Evolutionary conservation across 1,140 invertebrate genomes (phyloP), one percentile per base, ranked within the genome.

Genomic region (Eueides isabella): DNA sequence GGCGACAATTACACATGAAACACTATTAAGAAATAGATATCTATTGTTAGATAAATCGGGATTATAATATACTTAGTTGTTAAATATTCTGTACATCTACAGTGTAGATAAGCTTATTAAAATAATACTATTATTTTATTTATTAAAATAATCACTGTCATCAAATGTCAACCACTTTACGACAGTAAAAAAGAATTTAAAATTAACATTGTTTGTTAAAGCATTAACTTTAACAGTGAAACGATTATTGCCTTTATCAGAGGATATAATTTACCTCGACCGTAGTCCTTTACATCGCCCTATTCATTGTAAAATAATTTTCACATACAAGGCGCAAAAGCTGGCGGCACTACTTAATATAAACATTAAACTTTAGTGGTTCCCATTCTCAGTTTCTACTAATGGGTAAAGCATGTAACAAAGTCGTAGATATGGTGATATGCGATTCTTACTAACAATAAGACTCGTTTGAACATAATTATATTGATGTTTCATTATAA

Each of bases 341-440:
- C 38, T 72, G 30, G 30, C 70, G 44, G 74, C 67, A 79, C 79
- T 82, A 83, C 76, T 86, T 87, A 84, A 85, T 87, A 89, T 90
- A 90, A 92, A 91, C 89, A 90, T 90, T 87, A 86, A 90, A 90
- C 84, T 90, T 92, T 88, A 92, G 78, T 86, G 76, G 81, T 61
- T 62, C 80, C 75, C 82, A 83, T 82, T 85, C 82, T 74, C 71
- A 71, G 77, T 67, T 67, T 75, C 76, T 84, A 81, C 87, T 92
- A 92, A 92, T 90, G 89, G 88, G 78, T 76, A 87, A 92, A 92
- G 82, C 88, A 74, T 92, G 90, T 92, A 84, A 81, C 83, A 81
- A 80, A 84, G 77, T 82, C 82, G 76, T 81, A 80, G 66, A 70
- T 76, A 80, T 80, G 62, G 44, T 76, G 72, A 78, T 69, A 61